Conservation (phyloP, 2,113 vertebrate species). For the Charina bottae region DNA sequence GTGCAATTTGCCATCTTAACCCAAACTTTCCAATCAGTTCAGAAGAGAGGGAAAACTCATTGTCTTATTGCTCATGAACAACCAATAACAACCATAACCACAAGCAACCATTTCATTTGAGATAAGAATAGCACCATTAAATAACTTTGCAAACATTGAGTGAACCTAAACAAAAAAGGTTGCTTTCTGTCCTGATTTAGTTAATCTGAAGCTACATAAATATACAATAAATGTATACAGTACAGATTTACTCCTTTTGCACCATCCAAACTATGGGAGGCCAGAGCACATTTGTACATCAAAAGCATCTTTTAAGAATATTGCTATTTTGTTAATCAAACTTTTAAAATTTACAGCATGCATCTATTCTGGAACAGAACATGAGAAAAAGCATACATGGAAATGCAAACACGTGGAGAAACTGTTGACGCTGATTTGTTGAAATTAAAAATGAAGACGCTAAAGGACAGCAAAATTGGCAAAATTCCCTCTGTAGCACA, state of each 20-base stretch:
- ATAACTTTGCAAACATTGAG: background rate
- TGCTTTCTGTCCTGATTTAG: background rate
- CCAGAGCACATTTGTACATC: background rate
- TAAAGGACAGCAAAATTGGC: background rate
- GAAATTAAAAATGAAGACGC: background rate
- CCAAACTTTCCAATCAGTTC: background rate
- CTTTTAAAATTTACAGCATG: background rate
- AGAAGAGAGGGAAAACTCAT: background rate
- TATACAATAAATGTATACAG: background rate
- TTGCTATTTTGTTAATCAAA: background rate
- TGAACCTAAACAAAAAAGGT: background rate
- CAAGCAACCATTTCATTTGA: background rate
- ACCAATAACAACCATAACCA: background rate
- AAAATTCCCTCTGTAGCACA: background rate
- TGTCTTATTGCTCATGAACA: background rate
- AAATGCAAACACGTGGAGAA: background rate
- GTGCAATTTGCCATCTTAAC: background rate
- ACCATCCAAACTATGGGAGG: background rate
- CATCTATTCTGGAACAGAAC: background rate
- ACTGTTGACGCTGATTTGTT: background rate
- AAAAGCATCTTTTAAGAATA: background rate
- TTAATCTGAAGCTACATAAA: background rate
- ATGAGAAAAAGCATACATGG: background rate
- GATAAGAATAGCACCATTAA: background rate
- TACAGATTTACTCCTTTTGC: background rate